phyloP scores from a whole-genome alignment of 2,888 invertebrate species.

The Drosophila multiciliata region DNA sequence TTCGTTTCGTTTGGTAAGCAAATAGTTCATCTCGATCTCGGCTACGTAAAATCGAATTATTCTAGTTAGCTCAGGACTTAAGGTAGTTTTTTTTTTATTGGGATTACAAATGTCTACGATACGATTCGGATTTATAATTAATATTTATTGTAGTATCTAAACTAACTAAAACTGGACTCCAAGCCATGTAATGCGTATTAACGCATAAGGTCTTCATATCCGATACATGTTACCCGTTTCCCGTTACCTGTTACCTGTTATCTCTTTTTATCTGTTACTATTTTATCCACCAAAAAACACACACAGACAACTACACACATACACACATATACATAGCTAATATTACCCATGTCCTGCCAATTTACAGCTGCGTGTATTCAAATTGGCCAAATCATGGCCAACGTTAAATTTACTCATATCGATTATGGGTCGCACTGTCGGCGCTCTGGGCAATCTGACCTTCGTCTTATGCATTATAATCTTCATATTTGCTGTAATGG shows the following conservation, averaged over 20 bases:
- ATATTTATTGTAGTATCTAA: slow-evolving; percentile 7
- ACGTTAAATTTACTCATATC: slow-evolving; percentile 98
- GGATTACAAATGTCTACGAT: slow-evolving; percentile 3
- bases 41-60: neutral
- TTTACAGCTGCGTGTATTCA: slow-evolving; percentile 97
- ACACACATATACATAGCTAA: slow-evolving; percentile 29
- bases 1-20: slow-evolving; percentile 98
- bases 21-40: neutral
- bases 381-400: slow-evolving; percentile 99
- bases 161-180: slow-evolving; percentile 21
- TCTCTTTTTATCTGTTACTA: neutral
- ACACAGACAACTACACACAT: slow-evolving; percentile 21
- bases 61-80: slow-evolving; percentile 41
- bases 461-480: slow-evolving; percentile 99
- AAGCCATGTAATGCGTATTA: slow-evolving; percentile 26
- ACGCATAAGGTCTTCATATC: slow-evolving; percentile 26
- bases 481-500: slow-evolving; percentile 99
- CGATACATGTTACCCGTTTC: slow-evolving; percentile 7
- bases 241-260: slow-evolving; percentile 6
- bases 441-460: slow-evolving; percentile 98
- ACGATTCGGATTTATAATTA: slow-evolving; percentile 1
- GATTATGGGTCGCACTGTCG: slow-evolving; percentile 99
- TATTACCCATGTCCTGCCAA: slow-evolving; percentile 58
- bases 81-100: slow-evolving; percentile 31
- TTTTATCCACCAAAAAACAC: slow-evolving; percentile 7